Evolutionary conservation across 2,888 invertebrate species (phyloP), one percentile per base, ranked within the genome.

Genomic region (Gibbula magus): DNA sequence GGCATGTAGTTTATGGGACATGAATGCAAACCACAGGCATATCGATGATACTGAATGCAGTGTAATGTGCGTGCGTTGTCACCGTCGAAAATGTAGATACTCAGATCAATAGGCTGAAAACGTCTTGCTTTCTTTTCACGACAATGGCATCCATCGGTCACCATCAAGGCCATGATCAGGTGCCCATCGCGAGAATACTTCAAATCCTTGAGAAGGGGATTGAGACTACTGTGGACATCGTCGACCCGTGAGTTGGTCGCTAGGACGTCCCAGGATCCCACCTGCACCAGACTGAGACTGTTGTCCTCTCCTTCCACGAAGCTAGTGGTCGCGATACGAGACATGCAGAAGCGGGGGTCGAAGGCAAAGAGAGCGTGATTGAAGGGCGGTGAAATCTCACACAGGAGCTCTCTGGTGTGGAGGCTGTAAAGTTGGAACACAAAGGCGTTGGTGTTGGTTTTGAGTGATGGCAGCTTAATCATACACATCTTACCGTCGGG

Each of bases 1-100:
- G 92, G 92, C 85, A 91, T 88, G 86, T 91, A 92, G 85, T 92
- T 92, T 79, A 91, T 85, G 2, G 91, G 91, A 78, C 92, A 92
- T 22, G 90, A 87, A 84, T 92, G 92, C 35, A 87, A 85, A 1
- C 89, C 89, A 78, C 92, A 92, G 5, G 91, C 89, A 83, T 90
- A 92, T 10, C 92, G 87, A 76, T 90, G 90, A 84, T 92, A 92
- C 85, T 92, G 91, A 16, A 92, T 89, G 82, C 92, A 92, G 84
- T 91, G 91, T 20, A 92, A 83, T 0, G 91, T 91, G 73, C 90
- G 88, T 8, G 89, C 87, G 7, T 89, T 90, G 81, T 92, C 92
- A 1, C 89, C 89, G 82, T 88, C 88, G 81, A 92, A 91, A 18
- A 92, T 89, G 79, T 92, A 92, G 45, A 92, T 88, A 78, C 90